Conservation (phyloP, 2,888 invertebrate genomes). For the Labia minor region DNA sequence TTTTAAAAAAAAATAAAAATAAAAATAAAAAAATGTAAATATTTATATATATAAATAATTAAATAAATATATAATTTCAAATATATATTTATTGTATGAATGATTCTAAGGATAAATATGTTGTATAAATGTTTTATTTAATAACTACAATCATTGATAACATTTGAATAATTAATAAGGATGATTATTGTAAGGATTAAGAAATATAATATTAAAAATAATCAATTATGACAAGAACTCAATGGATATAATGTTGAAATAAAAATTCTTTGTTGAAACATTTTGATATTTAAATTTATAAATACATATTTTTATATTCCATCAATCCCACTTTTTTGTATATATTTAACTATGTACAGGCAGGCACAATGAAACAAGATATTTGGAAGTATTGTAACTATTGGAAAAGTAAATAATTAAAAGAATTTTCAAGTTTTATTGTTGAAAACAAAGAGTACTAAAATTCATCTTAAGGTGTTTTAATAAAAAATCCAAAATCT, state of each 20-base stretch:
- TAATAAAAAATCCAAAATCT: no score
- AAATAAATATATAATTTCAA: background rate
- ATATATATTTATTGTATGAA: constrained; percentile 1
- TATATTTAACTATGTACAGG: no score
- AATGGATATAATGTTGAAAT: constrained; percentile 5
- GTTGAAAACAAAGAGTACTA: no score
- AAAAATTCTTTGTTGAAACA: constrained; percentile 1
- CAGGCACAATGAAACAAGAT: no score
- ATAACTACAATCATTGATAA: constrained; percentile 3
- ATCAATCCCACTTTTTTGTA: no score
- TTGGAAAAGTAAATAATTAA: no score
- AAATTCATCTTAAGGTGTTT: no score
- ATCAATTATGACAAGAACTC: background rate
- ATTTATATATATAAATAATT: background rate
- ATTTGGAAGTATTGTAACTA: no score
- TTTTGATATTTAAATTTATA: constrained; percentile 5
- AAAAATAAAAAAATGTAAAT: no score
- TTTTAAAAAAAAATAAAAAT: no score
- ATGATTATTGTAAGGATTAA: constrained; percentile 4
- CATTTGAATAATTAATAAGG: background rate
- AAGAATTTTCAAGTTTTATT: no score
- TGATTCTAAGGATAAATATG: background rate
- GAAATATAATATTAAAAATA: background rate
- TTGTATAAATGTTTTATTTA: constrained; percentile 13
- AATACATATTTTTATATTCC: no score